phyloP scores from a whole-genome alignment of 2,113 vertebrate species.

The Xyrauchen texanus region DNA sequence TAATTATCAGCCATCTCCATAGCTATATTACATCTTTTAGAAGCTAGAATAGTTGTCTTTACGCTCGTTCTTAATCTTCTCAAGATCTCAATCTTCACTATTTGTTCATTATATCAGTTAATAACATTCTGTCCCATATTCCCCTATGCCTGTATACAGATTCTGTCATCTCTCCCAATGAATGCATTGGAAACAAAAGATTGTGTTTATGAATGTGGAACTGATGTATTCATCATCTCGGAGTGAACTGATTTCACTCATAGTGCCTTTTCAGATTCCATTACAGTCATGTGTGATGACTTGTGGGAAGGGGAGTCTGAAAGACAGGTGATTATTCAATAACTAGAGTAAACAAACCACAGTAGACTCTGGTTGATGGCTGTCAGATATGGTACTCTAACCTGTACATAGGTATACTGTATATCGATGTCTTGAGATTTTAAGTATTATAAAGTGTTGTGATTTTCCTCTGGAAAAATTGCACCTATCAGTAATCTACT shows the following conservation, averaged over 20 bases:
- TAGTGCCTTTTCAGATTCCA: slow-evolving; percentile 51
- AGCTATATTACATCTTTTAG: too few species aligned
- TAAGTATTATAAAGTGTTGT: slow-evolving; percentile 1
- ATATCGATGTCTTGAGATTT: slow-evolving; percentile 6
- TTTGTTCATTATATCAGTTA: background rate
- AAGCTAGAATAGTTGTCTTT: too few species aligned
- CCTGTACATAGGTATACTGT: slow-evolving; percentile 12
- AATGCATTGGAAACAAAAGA: slow-evolving; percentile 54
- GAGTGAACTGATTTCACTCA: slow-evolving; percentile 49
- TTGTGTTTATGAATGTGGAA: slow-evolving; percentile 58
- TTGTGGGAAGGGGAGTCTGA: slow-evolving; percentile 8
- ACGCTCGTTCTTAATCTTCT: too few species aligned
- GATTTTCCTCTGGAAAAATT: background rate
- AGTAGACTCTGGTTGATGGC: slow-evolving; percentile 26
- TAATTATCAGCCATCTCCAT: too few species aligned
- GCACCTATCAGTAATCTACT: background rate
- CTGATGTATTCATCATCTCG: slow-evolving; percentile 55
- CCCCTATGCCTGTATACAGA: slow-evolving; percentile 32
- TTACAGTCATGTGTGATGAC: slow-evolving; percentile 50
- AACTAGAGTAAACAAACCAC: slow-evolving; percentile 24
- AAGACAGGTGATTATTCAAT: slow-evolving; percentile 34
- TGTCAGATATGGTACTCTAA: slow-evolving; percentile 27
- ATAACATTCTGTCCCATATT: slow-evolving; percentile 41
- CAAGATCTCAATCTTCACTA: too few species aligned
- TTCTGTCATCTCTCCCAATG: slow-evolving; percentile 44